Percentiles rank a stretch among this genome's conserved stretches.
phyloP scores from a whole-genome alignment of 2,797 vertebrate genomes.

The Presbytis comata region DNA sequence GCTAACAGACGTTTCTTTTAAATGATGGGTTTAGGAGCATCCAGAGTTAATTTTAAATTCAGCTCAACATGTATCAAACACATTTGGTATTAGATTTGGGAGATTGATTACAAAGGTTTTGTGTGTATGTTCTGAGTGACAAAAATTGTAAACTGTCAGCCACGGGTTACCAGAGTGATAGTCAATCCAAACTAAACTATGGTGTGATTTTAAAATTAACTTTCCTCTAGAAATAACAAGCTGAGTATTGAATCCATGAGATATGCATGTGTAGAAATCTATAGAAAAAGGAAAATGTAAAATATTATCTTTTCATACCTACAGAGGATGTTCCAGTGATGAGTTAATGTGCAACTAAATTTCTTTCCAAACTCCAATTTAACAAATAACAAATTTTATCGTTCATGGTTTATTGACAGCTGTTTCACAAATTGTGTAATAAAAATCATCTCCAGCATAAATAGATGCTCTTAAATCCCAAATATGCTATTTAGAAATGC shows the following conservation, averaged over 20 bases:
- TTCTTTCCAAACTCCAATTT: neutral
- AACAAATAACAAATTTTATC: neutral
- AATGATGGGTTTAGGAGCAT: neutral
- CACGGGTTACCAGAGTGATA: neutral
- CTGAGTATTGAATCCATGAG: neutral
- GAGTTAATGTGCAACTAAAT: neutral
- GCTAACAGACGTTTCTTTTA: conserved; percentile 32
- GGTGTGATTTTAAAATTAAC: conserved; percentile 30
- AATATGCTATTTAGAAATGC: neutral
- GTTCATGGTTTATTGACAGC: neutral
- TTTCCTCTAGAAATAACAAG: neutral
- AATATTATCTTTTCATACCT: neutral
- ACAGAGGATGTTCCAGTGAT: neutral
- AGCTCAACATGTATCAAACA: neutral
- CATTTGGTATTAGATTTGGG: neutral
- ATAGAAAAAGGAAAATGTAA: neutral
- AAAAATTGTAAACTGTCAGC: neutral
- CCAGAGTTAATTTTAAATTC: conserved; percentile 12
- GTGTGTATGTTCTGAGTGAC: neutral
- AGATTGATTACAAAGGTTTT: neutral
- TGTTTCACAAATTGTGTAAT: neutral
- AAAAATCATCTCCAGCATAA: neutral
- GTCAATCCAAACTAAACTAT: neutral
- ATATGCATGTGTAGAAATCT: neutral
- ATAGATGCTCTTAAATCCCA: neutral